These are phyloP conservation scores for Hypercompe scribonia DNA, from an alignment of 2,888 invertebrate species.

Conservation along the genomic window DNA sequence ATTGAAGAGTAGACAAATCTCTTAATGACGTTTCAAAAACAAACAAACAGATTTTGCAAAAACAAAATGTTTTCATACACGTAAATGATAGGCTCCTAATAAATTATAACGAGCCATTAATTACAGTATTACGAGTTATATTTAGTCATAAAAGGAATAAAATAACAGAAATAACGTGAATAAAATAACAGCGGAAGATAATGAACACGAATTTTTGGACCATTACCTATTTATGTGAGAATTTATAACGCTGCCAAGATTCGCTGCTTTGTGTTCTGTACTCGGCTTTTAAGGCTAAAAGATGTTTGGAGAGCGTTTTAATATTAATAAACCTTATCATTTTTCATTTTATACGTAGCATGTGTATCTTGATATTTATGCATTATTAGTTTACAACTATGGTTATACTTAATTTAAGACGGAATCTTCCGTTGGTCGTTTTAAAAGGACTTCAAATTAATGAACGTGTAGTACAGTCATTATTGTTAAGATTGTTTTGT, in stretches of 20 bases:
- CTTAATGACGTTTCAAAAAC: conserved; percentile 8
- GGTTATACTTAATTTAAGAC: no score
- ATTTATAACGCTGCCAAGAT: conserved; percentile 49
- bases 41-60: conserved; percentile 17
- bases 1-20: not conserved
- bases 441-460: no score
- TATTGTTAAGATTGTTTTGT: no score
- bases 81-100: conserved; percentile 41
- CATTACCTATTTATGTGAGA: conserved; percentile 51
- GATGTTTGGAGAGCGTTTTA: not conserved
- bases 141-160: conserved; percentile 50
- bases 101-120: conserved; percentile 55
- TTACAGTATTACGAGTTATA: conserved; percentile 52
- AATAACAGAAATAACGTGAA: conserved; percentile 45
- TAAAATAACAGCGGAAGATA: conserved; percentile 49
- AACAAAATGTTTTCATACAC: conserved; percentile 35
- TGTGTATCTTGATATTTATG: not conserved
- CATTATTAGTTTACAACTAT: not conserved
- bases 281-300: not conserved
- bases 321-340: not conserved
- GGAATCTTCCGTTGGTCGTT: no score
- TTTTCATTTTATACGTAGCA: not conserved
- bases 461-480: no score
- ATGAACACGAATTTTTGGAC: conserved; percentile 54
- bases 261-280: conserved; percentile 15